These are phyloP conservation scores for Caenorhabditis remanei DNA, from an alignment of 1,140 invertebrate genomes.

Conservation along the genomic window DNA sequence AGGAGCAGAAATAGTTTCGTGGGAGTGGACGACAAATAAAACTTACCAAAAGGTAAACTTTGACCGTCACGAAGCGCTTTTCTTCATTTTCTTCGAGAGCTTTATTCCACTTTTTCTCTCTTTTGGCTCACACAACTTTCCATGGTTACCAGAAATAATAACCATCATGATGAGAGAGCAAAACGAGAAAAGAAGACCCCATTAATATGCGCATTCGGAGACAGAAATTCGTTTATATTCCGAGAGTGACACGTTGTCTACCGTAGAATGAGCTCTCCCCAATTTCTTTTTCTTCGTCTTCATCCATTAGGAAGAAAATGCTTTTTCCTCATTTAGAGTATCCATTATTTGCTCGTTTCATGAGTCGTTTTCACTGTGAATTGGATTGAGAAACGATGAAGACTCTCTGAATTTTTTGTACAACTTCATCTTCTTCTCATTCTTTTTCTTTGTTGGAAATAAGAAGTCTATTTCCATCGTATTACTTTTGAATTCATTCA, in stretches of 20 bases:
- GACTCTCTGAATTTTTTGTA: neutral
- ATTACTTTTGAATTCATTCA: too few relatives aligned
- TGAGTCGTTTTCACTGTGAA: neutral
- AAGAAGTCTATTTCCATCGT: too few relatives aligned
- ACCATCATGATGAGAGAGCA: constrained; percentile 13
- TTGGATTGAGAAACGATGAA: too few relatives aligned
- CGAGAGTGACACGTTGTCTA: constrained; percentile 45
- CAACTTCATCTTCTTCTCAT: too few relatives aligned
- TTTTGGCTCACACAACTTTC: neutral
- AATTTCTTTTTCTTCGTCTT: neutral
- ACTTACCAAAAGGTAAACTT: constrained; percentile 55
- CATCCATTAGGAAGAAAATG: neutral
- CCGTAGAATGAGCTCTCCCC: neutral
- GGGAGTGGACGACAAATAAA: constrained; percentile 5
- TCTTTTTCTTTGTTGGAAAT: too few relatives aligned
- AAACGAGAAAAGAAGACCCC: neutral
- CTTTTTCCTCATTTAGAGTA: constrained; percentile 30
- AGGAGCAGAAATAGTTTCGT: neutral
- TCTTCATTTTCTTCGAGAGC: neutral
- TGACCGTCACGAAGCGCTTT: constrained; percentile 51
- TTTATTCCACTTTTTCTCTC: neutral
- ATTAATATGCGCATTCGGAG: constrained; percentile 10
- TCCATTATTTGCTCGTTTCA: constrained; percentile 39
- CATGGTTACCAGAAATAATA: constrained; percentile 55
- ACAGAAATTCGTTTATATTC: neutral